Evolutionary conservation across 2,888 invertebrate genomes (phyloP), one percentile per base, ranked within the genome.

Genomic region (Andrena trimmerana): DNA sequence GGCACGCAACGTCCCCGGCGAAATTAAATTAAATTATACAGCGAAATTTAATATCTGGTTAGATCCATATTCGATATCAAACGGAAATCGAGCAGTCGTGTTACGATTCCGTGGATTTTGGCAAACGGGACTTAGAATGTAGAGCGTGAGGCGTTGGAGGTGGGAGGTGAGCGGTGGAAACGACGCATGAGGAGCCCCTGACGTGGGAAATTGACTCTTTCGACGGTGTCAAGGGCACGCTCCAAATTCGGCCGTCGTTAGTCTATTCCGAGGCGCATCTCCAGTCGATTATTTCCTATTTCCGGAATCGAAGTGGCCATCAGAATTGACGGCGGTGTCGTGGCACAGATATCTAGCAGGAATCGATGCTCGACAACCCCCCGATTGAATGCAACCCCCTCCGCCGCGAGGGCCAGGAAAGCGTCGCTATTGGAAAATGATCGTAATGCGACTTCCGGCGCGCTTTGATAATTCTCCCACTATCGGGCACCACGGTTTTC

Each of bases 271-370:
- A 71, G 63, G 42, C 57, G 42, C 24, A 20, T 29, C 54, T n/a
- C 59, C 69, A 70, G 52, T 36, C 48, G 60, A 72, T 82, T 82
- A 78, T 66, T 73, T 66, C 54, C 82, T 66, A 78, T 84, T 84
- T 84, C 83, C 83, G 74, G 67, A 29, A 59, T 42, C 67, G 33
- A 82, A 84, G 70, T 84, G 83, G 42, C 62, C 67, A 68, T 78
- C 74, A 73, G 42, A 57, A 71, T n/a, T 33, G 62, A 42, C 57
- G 33, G 33, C 7, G 75, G 70, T 62, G 66, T 75, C 70, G 81
- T 52, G 62, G 62, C 63, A 57, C 57, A 75, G 83, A 67, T 78
- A 78, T 72, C 74, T 50, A 33, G n/a, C 24, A 13, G 4, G 50
- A 81, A 76, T 81, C 75, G 66, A 66, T 65, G 65, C 16, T 42